A percentile compares a stretch with the other conserved stretches of the same genome.
phyloP scores from a whole-genome alignment of 2,113 vertebrate genomes.

The Paradoxurus hermaphroditus region DNA sequence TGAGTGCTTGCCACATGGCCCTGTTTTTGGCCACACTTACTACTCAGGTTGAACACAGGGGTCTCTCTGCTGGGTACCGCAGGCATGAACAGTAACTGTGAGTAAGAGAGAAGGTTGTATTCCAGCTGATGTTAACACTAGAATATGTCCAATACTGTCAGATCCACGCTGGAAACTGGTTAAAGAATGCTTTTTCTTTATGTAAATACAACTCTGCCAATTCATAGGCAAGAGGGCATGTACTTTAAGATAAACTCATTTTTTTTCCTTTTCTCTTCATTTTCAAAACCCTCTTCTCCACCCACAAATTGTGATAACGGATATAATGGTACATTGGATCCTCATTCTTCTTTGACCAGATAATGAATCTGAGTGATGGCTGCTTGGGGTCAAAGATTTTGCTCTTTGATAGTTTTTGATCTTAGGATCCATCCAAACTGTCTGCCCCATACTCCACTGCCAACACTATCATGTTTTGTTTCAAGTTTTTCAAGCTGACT shows the following conservation, averaged over 20 bases:
- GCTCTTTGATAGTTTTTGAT: background rate
- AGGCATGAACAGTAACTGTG: background rate
- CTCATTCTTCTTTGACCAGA: conserved; percentile 4
- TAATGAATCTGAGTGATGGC: background rate
- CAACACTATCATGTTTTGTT: background rate
- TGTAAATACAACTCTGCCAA: conserved; percentile 1
- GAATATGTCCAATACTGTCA: background rate
- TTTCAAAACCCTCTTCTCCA: background rate
- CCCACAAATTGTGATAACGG: background rate
- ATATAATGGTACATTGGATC: background rate
- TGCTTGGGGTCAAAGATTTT: background rate
- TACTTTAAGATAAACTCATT: background rate
- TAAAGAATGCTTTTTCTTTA: conserved; percentile 29
- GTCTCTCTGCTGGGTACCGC: background rate
- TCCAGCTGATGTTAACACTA: background rate
- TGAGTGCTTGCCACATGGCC: background rate
- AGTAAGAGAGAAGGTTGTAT: background rate
- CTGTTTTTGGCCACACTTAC: background rate
- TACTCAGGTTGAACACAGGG: background rate
- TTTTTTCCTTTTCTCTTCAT: background rate
- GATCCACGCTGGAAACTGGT: background rate
- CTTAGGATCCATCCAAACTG: background rate
- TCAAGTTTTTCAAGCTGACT: background rate
- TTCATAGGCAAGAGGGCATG: background rate
- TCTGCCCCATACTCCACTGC: background rate